Percentiles rank a stretch among this genome's conserved stretches.
phyloP scores from a whole-genome alignment of 2,797 vertebrate species.

The Ceryle rudis region DNA sequence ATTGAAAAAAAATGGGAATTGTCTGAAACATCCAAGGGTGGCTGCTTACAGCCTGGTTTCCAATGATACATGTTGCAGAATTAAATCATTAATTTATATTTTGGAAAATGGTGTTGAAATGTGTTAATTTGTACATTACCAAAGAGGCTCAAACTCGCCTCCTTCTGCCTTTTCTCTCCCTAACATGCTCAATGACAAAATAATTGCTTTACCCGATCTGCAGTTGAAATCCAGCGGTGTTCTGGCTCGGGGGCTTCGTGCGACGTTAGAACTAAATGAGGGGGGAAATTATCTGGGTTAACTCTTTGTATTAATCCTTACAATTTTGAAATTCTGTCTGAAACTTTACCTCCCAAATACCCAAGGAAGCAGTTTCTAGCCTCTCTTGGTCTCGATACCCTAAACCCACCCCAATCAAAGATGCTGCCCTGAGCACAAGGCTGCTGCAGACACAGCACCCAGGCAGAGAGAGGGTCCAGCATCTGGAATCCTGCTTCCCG shows the following conservation, averaged over 20 bases:
- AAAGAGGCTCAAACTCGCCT: neutral
- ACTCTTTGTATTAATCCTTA: neutral
- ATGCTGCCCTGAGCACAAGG: neutral
- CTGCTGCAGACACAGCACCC: neutral
- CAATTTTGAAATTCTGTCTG: neutral
- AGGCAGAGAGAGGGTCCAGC: neutral
- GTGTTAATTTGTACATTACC: conserved; percentile 54
- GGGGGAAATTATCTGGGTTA: neutral
- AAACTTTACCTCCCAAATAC: neutral
- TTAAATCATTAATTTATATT: conserved; percentile 60
- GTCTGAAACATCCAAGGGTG: neutral
- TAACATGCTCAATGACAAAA: neutral
- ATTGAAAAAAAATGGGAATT: neutral
- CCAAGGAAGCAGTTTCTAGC: neutral
- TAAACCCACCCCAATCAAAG: neutral
- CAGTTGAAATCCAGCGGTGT: neutral
- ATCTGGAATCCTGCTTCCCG: conserved; percentile 14
- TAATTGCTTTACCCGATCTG: neutral
- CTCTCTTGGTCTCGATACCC: neutral
- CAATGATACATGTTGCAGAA: conserved; percentile 33
- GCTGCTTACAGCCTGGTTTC: conserved; percentile 59
- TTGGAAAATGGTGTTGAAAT: conserved; percentile 36
- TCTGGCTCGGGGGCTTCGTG: neutral
- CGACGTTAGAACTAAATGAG: neutral
- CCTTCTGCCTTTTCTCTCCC: conserved; percentile 31